phyloP scores from a whole-genome alignment of 2,113 vertebrate genomes.

The Falcunculus frontatus region DNA sequence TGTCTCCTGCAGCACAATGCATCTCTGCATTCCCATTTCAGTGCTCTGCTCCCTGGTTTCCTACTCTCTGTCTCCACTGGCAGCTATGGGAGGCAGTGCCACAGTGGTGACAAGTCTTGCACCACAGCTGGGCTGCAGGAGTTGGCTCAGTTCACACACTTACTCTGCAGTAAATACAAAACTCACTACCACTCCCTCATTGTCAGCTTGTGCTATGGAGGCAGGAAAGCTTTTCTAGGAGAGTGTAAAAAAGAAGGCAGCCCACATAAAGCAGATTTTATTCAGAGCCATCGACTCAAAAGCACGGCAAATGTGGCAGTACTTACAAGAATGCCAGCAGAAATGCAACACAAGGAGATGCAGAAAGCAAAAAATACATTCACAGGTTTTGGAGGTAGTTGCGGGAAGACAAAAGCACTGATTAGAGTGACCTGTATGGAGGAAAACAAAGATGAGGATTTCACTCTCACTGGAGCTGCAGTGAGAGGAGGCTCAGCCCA shows the following conservation, averaged over 20 bases:
- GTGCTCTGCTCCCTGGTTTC: not conserved
- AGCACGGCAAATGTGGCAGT: rapidly evolving
- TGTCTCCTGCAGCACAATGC: not conserved
- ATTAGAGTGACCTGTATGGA: conserved; percentile 78
- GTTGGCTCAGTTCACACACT: not conserved
- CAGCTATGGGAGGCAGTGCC: not conserved
- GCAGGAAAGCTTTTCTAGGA: not conserved
- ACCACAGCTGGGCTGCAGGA: not conserved
- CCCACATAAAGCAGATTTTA: not conserved
- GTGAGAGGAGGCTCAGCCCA: not conserved
- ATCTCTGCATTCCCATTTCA: not conserved
- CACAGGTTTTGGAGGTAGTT: conserved; percentile 83
- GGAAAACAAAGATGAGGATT: conserved; percentile 20
- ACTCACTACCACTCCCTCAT: not conserved
- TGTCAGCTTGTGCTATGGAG: not conserved
- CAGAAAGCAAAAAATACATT: conserved; percentile 84
- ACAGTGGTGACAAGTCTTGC: not conserved
- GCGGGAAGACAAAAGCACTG: conserved; percentile 84
- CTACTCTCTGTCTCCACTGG: not conserved
- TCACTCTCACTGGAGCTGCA: not conserved
- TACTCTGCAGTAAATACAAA: not conserved
- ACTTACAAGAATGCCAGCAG: conserved; percentile 84
- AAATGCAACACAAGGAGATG: conserved; percentile 79
- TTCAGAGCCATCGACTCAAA: not conserved
- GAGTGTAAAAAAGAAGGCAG: not conserved